These are phyloP conservation scores for Upupa epops DNA, from an alignment of 2,113 vertebrate species.

Conservation along the genomic window DNA sequence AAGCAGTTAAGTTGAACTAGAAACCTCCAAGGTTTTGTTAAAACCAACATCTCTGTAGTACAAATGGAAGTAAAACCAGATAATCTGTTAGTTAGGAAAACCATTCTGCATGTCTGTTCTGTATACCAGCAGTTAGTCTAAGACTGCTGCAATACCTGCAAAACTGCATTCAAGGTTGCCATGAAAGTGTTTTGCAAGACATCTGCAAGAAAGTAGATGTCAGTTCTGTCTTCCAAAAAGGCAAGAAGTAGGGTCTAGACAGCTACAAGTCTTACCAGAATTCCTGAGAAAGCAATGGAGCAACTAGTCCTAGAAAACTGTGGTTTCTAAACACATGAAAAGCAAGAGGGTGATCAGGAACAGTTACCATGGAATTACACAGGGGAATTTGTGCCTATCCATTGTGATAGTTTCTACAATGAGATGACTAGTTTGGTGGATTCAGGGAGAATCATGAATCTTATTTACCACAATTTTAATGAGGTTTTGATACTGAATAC, in stretches of 20 bases:
- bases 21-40: neutral
- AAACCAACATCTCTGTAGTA: neutral
- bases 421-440: neutral
- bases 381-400: neutral
- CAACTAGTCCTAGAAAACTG: neutral
- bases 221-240: neutral
- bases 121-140: neutral
- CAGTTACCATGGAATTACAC: neutral
- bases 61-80: neutral
- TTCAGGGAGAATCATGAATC: neutral
- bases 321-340: neutral
- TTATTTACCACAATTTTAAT: neutral
- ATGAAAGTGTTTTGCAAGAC: neutral
- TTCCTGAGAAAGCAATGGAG: neutral
- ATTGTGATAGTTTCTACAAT: neutral
- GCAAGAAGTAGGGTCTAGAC: neutral
- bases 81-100: neutral
- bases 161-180: neutral
- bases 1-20: neutral
- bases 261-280: neutral
- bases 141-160: neutral
- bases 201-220: neutral
- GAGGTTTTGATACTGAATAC: neutral
- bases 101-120: neutral
- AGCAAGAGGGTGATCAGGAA: neutral